Conservation (phyloP, 2,797 vertebrate genomes). For the Cyprinodon diabolis region DNA sequence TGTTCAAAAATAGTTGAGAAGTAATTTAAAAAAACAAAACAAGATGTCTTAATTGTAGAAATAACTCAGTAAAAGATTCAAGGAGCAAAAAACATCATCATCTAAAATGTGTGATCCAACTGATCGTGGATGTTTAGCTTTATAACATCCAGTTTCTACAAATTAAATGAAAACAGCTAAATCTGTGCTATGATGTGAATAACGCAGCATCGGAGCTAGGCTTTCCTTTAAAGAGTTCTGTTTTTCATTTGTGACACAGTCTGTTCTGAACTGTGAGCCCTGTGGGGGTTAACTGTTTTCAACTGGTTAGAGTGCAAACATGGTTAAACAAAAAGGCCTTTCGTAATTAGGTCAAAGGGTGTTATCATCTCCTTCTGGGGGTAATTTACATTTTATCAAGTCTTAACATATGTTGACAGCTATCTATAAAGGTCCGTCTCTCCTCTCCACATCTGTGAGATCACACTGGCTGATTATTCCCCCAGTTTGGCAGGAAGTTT, state of each 20-base stretch:
- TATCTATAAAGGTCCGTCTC: conserved; percentile 10
- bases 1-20: too few species aligned
- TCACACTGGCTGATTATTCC: conserved; percentile 52
- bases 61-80: background rate
- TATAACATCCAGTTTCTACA: background rate
- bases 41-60: background rate
- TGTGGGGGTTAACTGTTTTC: conserved; percentile 31
- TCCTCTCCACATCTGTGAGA: conserved; percentile 11
- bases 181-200: background rate
- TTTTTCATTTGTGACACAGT: conserved; percentile 31
- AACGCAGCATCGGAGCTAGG: background rate
- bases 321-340: conserved; percentile 6
- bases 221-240: conserved; percentile 18
- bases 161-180: background rate
- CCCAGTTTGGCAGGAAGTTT: conserved; percentile 65
- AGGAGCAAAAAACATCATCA: background rate
- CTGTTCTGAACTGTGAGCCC: conserved; percentile 50
- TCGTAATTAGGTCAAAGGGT: conserved; percentile 16
- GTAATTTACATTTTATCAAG: conserved; percentile 35
- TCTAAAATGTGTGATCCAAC: background rate
- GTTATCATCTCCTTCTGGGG: conserved; percentile 20
- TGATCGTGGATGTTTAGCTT: background rate
- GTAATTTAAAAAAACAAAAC: background rate
- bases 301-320: conserved; percentile 24
- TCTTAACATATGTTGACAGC: conserved; percentile 4